Base-by-base conservation (phyloP, 2,888 invertebrate species). In the Oxystoma pomonae region DNA sequence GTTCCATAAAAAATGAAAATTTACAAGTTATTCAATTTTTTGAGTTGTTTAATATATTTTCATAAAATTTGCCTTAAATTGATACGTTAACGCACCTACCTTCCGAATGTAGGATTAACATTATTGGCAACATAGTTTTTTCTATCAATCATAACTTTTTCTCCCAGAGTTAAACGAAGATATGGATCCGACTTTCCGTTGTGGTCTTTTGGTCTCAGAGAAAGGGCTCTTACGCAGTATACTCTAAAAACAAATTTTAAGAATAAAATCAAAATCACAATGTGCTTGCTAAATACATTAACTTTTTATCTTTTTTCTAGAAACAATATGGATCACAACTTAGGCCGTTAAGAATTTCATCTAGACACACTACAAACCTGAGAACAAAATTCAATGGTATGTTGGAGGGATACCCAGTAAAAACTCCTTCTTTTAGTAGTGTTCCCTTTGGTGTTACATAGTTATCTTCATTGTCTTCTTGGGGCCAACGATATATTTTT, bases 81-180 rank as follows among this genome's bases (percentile, higher is more conserved):
- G n/a, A n/a, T n/a, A n/a, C n/a, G n/a, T n/a, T n/a, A n/a, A n/a
- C n/a, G n/a, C n/a, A n/a, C 82, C 75, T 79, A 88, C 86, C 85
- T 88, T 60, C 95, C 96, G 80, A 95, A 96, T 19, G 91, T 82
- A 0, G 96, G 96, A 81, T 92, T 91, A 17, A 89, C 78, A 70
- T 90, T 88, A 76, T 90, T 90, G 1, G 87, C 82, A 50, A 90
- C 81, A 75, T 87, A 89, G 71, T 87, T 85, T 16, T 89, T 88
- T 59, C 86, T 84, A 77, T 94, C 92, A 52, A 84, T 85, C 52
- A 88, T 79, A 1, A 81, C 81, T 63, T 86, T 86, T 57, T 84
- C 83, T 0, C 91, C 91, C 55, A 94, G 83, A 61, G 82, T 83
- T 5, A 95, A 77, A 16, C 85, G 82, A 0, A 94, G 81, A 74